Conservation (phyloP, 2,113 vertebrate species). For the Strix uralensis region DNA sequence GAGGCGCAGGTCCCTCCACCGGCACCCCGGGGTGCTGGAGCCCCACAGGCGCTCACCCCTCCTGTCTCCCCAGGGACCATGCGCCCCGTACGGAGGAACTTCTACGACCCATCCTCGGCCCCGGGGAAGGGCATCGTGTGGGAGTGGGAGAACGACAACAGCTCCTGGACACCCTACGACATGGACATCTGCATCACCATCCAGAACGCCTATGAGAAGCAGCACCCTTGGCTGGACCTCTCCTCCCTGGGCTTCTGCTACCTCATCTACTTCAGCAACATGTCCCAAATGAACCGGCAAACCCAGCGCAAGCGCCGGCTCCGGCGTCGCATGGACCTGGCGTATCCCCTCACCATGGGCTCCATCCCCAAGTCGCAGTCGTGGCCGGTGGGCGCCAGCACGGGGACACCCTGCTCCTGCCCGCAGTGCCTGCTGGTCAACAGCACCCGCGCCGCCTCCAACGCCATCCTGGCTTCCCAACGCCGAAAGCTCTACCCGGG, state of each 20-base stretch:
- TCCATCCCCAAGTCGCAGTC: conserved; percentile 97
- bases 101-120: conserved; percentile 94
- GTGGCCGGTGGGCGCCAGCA: conserved; percentile 91
- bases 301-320: conserved; percentile 90
- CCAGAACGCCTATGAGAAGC: conserved; percentile 98
- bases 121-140: conserved; percentile 96
- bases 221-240: conserved; percentile 96
- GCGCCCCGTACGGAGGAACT: conserved; percentile 92
- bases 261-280: conserved; percentile 95
- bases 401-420: conserved; percentile 90
- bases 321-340: conserved; percentile 93
- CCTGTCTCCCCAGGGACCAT: conserved; percentile 82
- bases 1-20: rapidly evolving
- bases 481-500: conserved; percentile 82
- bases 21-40: not conserved
- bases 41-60: rapidly evolving
- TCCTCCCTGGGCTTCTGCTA: conserved; percentile 96
- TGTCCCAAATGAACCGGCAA: conserved; percentile 95
- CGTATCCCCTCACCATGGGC: conserved; percentile 94
- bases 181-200: conserved; percentile 98
- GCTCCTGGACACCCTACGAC: conserved; percentile 93
- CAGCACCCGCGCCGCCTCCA: conserved; percentile 92
- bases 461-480: conserved; percentile 94
- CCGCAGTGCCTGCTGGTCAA: conserved; percentile 95
- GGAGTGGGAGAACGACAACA: conserved; percentile 95